Evolutionary conservation across 2,797 vertebrate genomes (phyloP).

Genomic region (Hypotaenidia okinawae): DNA sequence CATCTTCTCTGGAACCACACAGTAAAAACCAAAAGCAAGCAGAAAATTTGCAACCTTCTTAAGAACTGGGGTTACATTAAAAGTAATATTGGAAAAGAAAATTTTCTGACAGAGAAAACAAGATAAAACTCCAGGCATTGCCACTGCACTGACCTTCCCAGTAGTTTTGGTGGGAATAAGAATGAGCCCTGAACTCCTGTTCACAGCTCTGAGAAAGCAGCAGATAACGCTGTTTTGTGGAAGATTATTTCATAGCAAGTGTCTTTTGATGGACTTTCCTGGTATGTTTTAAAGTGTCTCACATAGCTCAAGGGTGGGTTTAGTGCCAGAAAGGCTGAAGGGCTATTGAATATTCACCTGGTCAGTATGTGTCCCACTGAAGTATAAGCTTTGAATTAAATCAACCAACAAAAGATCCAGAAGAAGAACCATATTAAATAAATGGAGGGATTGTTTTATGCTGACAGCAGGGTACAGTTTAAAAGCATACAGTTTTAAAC

Average conservation of each 20-base stretch:
- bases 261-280: neutral
- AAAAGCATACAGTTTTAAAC: neutral
- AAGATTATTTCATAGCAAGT: neutral
- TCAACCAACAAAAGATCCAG: neutral
- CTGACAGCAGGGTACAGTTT: neutral
- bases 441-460: neutral
- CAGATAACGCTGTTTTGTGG: neutral
- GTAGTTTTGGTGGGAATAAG: neutral
- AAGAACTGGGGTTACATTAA: neutral
- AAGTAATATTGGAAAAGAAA: neutral
- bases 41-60: neutral
- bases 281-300: neutral
- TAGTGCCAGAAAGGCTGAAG: neutral
- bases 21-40: neutral
- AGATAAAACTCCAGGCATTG: neutral
- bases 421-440: neutral
- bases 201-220: neutral
- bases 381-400: neutral
- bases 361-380: neutral
- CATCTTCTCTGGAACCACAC: neutral
- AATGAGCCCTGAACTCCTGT: rapidly evolving
- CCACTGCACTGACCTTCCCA: neutral
- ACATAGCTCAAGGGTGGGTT: neutral
- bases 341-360: neutral
- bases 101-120: neutral